These are phyloP conservation scores for Doris montereyensis DNA, from an alignment of 2,888 invertebrate genomes.

Conservation along the genomic window DNA sequence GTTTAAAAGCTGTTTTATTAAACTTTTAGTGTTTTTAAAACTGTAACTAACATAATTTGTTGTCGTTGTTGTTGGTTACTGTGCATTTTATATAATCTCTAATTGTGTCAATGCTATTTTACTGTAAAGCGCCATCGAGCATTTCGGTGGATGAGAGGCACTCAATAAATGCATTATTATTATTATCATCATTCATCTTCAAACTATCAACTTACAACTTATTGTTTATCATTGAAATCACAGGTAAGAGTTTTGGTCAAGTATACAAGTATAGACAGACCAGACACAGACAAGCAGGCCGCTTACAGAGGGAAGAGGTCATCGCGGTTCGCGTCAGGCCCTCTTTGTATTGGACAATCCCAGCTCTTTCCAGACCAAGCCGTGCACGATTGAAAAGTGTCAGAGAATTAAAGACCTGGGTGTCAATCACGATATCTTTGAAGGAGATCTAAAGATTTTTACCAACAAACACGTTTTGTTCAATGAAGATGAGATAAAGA, in stretches of 20 bases:
- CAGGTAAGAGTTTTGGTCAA: slow-evolving; percentile 30
- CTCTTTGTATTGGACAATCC: slow-evolving; percentile 27
- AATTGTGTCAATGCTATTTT: no score
- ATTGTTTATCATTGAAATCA: background rate
- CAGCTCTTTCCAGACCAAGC: background rate
- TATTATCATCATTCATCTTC: no score
- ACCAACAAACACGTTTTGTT: slow-evolving; percentile 35
- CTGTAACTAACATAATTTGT: no score
- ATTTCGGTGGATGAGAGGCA: no score
- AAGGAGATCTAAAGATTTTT: slow-evolving; percentile 35
- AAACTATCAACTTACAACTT: no score
- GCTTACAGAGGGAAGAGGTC: no score
- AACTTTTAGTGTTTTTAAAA: no score
- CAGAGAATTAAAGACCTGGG: slow-evolving; percentile 26
- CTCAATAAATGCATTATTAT: no score
- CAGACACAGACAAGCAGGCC: slow-evolving; percentile 8
- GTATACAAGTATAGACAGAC: slow-evolving; percentile 30
- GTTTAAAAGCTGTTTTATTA: no score
- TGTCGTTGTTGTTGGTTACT: no score
- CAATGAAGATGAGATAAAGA: slow-evolving; percentile 27
- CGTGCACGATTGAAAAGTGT: slow-evolving; percentile 24
- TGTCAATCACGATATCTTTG: background rate
- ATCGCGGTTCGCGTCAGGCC: background rate
- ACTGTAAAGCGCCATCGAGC: no score
- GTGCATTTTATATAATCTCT: no score